These are phyloP conservation scores for Epizoanthus fatuus DNA, from an alignment of 92 coral and sea anemone genomes.

Conservation along the genomic window DNA sequence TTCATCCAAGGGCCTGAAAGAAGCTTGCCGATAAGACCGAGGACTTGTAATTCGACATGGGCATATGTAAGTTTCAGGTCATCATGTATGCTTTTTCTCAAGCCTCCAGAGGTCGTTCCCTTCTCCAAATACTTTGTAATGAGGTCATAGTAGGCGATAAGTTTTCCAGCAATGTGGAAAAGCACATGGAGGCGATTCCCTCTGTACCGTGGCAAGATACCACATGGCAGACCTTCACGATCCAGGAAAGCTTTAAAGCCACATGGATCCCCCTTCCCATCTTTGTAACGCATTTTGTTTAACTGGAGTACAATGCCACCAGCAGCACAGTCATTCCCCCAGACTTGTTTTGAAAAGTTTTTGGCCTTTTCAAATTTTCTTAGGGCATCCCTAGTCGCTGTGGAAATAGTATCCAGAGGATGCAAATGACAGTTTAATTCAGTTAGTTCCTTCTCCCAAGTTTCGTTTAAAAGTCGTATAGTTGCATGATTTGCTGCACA, in stretches of 20 bases:
- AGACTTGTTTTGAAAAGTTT: no score
- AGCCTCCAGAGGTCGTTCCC: constrained; percentile 2
- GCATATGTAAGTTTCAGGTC: no score
- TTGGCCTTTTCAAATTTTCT: not conserved
- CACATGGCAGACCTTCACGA: no score
- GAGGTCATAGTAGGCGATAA: not conserved
- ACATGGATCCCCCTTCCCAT: not conserved
- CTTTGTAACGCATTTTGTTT: not conserved
- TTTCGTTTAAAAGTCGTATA: not conserved
- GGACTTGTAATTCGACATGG: no score
- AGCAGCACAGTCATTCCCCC: no score
- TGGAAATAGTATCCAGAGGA: constrained; percentile 8
- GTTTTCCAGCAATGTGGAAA: not conserved
- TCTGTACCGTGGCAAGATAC: no score
- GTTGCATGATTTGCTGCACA: constrained; percentile 3
- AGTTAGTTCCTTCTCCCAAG: not conserved
- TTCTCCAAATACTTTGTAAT: not conserved
- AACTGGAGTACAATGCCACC: no score
- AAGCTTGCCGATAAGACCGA: no score
- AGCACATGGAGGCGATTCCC: no score
- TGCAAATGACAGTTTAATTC: constrained; percentile 33
- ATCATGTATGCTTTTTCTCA: not conserved
- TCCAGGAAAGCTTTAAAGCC: constrained; percentile 16
- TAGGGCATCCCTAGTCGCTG: constrained; percentile 1
- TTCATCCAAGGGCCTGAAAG: constrained; percentile 1